Conservation (phyloP, 2,113 vertebrate species). For the Myotis brandtii region DNA sequence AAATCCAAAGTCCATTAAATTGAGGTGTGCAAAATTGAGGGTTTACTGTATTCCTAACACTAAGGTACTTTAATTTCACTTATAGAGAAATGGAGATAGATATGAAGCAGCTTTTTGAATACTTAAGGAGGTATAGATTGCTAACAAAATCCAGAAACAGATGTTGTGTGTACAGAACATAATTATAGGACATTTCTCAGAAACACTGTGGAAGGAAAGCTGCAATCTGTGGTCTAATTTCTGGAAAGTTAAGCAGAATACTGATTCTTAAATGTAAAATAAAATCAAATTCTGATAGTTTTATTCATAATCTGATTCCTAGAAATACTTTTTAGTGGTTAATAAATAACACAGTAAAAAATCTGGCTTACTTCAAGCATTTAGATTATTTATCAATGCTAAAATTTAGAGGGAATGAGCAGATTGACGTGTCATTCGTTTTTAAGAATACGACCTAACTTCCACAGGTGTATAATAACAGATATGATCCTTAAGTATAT, state of each 20-base stretch:
- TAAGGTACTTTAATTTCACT: neutral
- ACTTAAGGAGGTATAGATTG: rapidly evolving
- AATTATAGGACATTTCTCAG: neutral
- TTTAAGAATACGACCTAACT: neutral
- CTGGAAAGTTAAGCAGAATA: neutral
- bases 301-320: neutral
- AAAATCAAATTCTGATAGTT: neutral
- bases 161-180: neutral
- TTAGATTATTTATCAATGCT: neutral
- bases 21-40: too few relatives aligned
- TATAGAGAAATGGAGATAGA: neutral
- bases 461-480: neutral
- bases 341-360: neutral
- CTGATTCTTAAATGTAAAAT: neutral
- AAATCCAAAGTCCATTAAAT: too few relatives aligned
- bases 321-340: neutral
- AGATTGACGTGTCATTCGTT: neutral
- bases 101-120: neutral
- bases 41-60: neutral
- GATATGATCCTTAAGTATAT: neutral
- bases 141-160: neutral
- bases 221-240: neutral
- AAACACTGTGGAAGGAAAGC: neutral
- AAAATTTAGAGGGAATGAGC: neutral
- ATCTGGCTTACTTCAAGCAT: neutral